These are phyloP conservation scores for Neoascia interrupta DNA, from an alignment of 2,888 invertebrate genomes.

Conservation along the genomic window DNA sequence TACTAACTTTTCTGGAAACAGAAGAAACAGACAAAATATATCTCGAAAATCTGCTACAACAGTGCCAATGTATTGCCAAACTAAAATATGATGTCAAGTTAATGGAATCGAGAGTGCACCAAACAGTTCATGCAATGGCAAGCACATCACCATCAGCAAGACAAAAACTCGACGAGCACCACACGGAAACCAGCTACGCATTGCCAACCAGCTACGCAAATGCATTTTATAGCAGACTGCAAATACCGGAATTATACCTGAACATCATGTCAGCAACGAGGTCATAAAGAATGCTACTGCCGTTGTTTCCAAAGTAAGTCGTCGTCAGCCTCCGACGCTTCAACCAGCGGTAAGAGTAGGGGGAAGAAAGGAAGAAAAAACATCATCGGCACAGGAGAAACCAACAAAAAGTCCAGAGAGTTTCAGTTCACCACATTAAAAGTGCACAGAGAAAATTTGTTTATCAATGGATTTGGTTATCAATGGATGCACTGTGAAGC, in stretches of 20 bases:
- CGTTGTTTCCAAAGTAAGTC: slow-evolving; percentile 8
- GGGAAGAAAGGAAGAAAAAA: not conserved
- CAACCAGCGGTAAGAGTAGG: not conserved
- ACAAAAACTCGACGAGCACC: not conserved
- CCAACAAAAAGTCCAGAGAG: not conserved
- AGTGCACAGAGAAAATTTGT: slow-evolving; percentile 2
- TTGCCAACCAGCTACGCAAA: not conserved
- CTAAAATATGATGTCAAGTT: not conserved
- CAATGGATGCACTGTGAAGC: not conserved
- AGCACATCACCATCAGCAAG: too few species aligned
- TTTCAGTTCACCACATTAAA: not conserved
- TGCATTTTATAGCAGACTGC: not conserved
- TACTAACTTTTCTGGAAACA: not conserved
- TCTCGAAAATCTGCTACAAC: not conserved
- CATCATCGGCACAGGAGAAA: not conserved
- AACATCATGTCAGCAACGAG: slow-evolving; percentile 4
- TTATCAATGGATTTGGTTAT: not conserved
- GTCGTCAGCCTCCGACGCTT: not conserved
- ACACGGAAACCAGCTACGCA: not conserved
- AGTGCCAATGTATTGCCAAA: not conserved
- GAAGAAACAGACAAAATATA: not conserved
- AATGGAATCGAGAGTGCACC: not conserved
- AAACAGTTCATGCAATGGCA: not conserved
- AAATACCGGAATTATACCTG: not conserved
- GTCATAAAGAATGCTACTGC: slow-evolving; percentile 79